Evolutionary conservation across 2,797 vertebrate genomes (phyloP).

Genomic region (Calcarius lapponicus): DNA sequence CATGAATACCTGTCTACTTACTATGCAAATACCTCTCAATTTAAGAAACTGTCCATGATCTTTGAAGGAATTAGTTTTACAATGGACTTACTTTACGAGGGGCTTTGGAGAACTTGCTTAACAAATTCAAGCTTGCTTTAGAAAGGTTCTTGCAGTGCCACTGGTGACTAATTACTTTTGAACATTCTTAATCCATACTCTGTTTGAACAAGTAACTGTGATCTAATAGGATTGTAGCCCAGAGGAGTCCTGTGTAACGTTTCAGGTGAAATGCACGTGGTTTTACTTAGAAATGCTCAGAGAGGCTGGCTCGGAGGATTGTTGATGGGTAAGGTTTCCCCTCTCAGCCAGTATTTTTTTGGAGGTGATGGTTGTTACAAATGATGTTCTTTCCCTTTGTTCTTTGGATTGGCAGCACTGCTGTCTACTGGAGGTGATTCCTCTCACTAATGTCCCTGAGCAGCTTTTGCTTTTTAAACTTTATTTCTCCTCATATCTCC

Average conservation of each 20-base stretch:
- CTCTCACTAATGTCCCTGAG: not conserved
- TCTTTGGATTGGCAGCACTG: not conserved
- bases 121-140: constrained; percentile 7
- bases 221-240: not conserved
- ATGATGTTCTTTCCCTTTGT: not conserved
- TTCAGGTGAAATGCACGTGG: not conserved
- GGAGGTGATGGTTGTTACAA: not conserved
- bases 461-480: not conserved
- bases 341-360: not conserved
- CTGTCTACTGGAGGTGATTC: not conserved
- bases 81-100: not conserved
- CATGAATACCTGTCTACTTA: not conserved
- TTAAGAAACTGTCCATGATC: constrained; percentile 3
- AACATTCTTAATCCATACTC: constrained; percentile 7
- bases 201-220: constrained; percentile 18
- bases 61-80: constrained; percentile 19
- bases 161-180: constrained; percentile 17
- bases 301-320: not conserved
- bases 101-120: constrained; percentile 10
- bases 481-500: not conserved
- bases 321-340: not conserved
- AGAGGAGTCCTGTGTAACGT: not conserved
- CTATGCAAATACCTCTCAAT: constrained; percentile 16
- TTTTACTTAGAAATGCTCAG: not conserved
- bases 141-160: not conserved